A percentile compares a stretch with the other conserved stretches of the same genome.
Evolutionary conservation across 1,140 invertebrate genomes (phyloP).

Genomic region (Acyrthosiphon pisum): DNA sequence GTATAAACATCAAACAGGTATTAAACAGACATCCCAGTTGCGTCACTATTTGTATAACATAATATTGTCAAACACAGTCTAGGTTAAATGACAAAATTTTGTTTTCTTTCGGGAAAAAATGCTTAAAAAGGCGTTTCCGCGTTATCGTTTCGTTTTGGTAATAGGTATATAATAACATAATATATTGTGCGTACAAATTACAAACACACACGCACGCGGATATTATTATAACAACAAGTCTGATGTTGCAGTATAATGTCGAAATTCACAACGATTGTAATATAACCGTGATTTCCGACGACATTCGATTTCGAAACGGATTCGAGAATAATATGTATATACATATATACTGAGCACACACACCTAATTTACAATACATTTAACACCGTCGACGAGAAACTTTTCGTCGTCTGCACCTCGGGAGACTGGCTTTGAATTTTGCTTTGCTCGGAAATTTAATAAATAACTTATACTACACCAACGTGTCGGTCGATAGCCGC

Average conservation of each 20-base stretch:
- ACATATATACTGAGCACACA: background rate
- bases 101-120: background rate
- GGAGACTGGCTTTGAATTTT: background rate
- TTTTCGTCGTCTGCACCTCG: background rate
- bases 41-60: background rate
- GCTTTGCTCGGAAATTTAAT: background rate
- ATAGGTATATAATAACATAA: no score
- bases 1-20: background rate
- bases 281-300: background rate
- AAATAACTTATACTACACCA: constrained; percentile 6
- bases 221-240: background rate
- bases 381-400: background rate
- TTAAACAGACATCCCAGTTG: background rate
- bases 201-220: background rate
- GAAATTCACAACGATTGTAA: background rate
- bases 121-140: background rate
- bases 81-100: background rate
- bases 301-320: background rate
- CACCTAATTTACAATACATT: constrained; percentile 12
- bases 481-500: background rate
- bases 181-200: background rate
- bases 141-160: background rate
- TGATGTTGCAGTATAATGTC: background rate
- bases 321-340: background rate
- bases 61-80: background rate